These are phyloP conservation scores for Chlorodrepanis virens DNA, from an alignment of 2,113 vertebrate species.

Conservation along the genomic window DNA sequence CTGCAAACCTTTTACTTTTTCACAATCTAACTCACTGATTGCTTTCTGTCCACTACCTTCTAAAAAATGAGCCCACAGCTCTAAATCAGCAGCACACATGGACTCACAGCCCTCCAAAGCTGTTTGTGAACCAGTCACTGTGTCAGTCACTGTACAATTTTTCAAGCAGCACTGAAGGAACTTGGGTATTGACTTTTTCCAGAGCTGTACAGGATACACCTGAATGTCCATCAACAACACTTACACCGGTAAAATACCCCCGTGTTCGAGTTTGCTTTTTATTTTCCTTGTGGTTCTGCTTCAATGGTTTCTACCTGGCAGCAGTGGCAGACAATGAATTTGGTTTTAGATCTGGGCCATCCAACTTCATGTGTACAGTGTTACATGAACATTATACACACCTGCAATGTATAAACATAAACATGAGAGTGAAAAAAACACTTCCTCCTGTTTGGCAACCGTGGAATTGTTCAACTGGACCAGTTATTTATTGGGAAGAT, in stretches of 20 bases:
- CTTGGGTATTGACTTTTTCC: slow-evolving; percentile 2
- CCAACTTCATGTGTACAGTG: neutral
- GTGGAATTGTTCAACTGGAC: neutral
- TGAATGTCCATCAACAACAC: neutral
- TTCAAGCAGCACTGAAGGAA: neutral
- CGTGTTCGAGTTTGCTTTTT: neutral
- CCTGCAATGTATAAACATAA: neutral
- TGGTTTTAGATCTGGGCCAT: neutral
- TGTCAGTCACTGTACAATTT: neutral
- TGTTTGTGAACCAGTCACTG: neutral
- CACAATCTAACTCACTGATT: neutral
- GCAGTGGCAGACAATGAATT: neutral
- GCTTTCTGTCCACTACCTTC: neutral
- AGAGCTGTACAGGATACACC: neutral
- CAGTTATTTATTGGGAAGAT: neutral
- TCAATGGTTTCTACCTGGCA: neutral
- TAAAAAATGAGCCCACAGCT: neutral
- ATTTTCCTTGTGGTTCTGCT: neutral
- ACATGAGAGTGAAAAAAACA: neutral
- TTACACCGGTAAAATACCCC: neutral
- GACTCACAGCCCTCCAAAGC: neutral
- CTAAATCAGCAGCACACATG: neutral
- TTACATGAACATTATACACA: neutral
- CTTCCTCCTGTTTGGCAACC: neutral
- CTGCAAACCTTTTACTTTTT: neutral